Percentiles rank a stretch among this genome's conserved stretches.
Conservation (phyloP, 2,113 vertebrate genomes). For the Saccopteryx leptura region DNA sequence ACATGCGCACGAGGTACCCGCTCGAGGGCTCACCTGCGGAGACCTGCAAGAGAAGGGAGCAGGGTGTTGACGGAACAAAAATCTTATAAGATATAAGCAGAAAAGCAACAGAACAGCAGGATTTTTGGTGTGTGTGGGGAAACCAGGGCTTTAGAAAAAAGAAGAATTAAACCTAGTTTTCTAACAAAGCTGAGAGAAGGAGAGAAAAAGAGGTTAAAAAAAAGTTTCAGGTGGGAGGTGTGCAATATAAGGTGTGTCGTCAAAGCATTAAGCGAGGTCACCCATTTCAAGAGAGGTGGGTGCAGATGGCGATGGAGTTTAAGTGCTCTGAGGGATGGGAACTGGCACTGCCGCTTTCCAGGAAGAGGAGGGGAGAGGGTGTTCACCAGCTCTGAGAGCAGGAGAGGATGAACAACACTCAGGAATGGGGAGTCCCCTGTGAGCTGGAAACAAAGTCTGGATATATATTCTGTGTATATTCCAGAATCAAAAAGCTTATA, state of each 20-base stretch:
- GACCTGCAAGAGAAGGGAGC: not conserved
- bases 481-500: not conserved
- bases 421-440: not conserved
- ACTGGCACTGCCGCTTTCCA: not conserved
- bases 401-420: not conserved
- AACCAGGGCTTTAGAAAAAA: not conserved
- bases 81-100: not conserved
- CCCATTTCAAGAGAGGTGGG: not conserved
- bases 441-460: not conserved
- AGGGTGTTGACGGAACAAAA: not conserved
- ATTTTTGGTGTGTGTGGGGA: not conserved
- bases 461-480: not conserved
- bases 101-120: not conserved
- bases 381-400: not conserved
- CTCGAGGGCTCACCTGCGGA: not conserved
- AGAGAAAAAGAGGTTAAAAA: not conserved
- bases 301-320: not conserved
- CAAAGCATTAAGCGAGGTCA: not conserved
- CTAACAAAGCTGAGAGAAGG: not conserved
- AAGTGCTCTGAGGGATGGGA: not conserved
- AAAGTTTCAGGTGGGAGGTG: not conserved
- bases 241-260: not conserved
- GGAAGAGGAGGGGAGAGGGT: fast-evolving
- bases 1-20: not conserved
- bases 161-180: not conserved